Conservation (phyloP, 2,113 vertebrate species). For the Trogon melanurus region DNA sequence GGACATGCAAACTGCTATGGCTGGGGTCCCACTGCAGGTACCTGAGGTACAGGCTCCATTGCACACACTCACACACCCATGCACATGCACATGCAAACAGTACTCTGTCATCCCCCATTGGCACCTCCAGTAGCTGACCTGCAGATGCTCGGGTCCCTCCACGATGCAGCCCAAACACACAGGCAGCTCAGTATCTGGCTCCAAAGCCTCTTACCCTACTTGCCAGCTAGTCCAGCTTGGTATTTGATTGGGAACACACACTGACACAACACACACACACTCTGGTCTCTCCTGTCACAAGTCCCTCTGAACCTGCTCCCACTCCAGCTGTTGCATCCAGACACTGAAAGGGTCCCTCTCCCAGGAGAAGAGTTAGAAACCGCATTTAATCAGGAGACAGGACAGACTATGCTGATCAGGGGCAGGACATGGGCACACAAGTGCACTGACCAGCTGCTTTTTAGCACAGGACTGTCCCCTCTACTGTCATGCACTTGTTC, state of each 20-base stretch:
- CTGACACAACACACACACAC: accelerated
- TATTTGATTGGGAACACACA: background rate
- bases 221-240: background rate
- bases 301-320: background rate
- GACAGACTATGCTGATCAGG: background rate
- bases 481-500: background rate
- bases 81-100: background rate
- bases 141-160: background rate
- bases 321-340: background rate
- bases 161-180: background rate
- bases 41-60: background rate
- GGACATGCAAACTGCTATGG: background rate
- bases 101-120: background rate
- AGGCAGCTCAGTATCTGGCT: background rate
- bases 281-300: background rate
- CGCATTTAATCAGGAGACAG: background rate
- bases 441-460: background rate
- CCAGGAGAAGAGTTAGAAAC: background rate
- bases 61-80: background rate
- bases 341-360: background rate
- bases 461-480: background rate
- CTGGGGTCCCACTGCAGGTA: background rate
- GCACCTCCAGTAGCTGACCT: background rate
- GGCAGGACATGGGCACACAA: background rate
- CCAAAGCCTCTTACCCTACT: background rate